Conservation (phyloP, 2,113 vertebrate species). For the Phylloscopus whistleri region DNA sequence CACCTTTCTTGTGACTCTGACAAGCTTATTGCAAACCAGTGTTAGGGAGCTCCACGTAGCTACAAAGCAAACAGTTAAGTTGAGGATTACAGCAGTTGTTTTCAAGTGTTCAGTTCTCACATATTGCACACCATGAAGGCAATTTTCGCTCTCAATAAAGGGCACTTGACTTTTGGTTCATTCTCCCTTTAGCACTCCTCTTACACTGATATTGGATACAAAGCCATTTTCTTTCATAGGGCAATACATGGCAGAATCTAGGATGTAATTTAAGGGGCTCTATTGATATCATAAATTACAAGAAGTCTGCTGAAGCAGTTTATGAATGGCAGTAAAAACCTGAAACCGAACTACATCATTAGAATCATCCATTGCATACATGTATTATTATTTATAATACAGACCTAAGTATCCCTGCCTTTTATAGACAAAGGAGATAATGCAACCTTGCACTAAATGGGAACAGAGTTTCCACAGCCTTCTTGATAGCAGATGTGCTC, state of each 20-base stretch:
- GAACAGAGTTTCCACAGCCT: not conserved
- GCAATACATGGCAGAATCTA: slow-evolving; percentile 66
- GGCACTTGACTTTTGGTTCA: slow-evolving; percentile 68
- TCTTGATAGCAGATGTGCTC: not conserved
- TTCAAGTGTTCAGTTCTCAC: slow-evolving; percentile 44
- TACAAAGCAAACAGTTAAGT: slow-evolving; percentile 39
- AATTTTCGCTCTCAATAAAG: slow-evolving; percentile 56
- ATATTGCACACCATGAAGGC: not conserved
- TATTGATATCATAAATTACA: slow-evolving; percentile 76
- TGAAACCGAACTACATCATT: slow-evolving; percentile 70
- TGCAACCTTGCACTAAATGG: not conserved
- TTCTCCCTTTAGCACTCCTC: slow-evolving; percentile 59
- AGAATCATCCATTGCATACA: slow-evolving; percentile 56
- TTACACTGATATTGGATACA: slow-evolving; percentile 60
- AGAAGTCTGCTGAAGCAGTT: slow-evolving; percentile 70
- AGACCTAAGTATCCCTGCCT: slow-evolving; percentile 1
- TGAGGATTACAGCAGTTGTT: slow-evolving; percentile 46
- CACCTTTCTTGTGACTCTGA: not conserved
- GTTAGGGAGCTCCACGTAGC: not conserved
- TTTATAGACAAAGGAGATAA: not conserved
- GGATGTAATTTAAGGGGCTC: slow-evolving; percentile 75
- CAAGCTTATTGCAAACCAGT: not conserved
- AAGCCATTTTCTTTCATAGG: slow-evolving; percentile 67
- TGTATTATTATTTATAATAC: slow-evolving; percentile 73
- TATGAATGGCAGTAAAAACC: slow-evolving; percentile 77